Conservation (phyloP, 2,888 invertebrate species). For the Pristionchus arcanus region DNA sequence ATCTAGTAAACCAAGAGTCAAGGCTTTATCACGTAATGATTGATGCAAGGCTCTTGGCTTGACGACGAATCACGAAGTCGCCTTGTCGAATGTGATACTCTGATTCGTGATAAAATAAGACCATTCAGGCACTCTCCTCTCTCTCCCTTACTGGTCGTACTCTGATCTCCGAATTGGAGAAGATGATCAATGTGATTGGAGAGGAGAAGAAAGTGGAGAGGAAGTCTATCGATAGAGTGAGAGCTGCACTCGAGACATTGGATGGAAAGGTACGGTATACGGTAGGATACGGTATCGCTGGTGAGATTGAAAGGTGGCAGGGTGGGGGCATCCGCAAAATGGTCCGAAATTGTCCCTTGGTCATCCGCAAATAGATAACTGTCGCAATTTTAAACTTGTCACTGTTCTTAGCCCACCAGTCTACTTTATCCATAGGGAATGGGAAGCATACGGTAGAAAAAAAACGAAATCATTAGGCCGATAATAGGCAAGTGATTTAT, state of each 20-base stretch:
- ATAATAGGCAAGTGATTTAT: too few relatives aligned
- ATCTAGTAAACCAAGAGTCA: neutral
- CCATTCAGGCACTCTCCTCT: constrained; percentile 38
- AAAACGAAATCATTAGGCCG: neutral
- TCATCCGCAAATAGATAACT: too few relatives aligned
- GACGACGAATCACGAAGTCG: neutral
- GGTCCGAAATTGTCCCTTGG: too few relatives aligned
- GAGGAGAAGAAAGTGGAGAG: neutral
- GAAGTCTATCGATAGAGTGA: neutral
- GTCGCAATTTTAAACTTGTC: too few relatives aligned
- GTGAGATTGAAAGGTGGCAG: too few relatives aligned
- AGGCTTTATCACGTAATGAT: neutral
- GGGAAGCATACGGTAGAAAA: neutral
- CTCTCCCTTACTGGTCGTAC: constrained; percentile 27
- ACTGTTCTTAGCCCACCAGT: too few relatives aligned
- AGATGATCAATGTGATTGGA: neutral
- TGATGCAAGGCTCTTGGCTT: neutral
- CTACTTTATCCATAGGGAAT: too few relatives aligned
- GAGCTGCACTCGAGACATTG: constrained; percentile 28
- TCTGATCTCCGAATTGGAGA: neutral
- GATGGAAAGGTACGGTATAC: constrained; percentile 3
- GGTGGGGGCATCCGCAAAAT: too few relatives aligned
- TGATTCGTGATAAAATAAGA: too few relatives aligned
- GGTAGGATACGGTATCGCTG: neutral
- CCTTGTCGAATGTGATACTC: too few relatives aligned